A percentile compares a stretch with the other conserved stretches of the same genome.
phyloP scores from a whole-genome alignment of 2,888 invertebrate genomes.

The Xestia rhomboidea region DNA sequence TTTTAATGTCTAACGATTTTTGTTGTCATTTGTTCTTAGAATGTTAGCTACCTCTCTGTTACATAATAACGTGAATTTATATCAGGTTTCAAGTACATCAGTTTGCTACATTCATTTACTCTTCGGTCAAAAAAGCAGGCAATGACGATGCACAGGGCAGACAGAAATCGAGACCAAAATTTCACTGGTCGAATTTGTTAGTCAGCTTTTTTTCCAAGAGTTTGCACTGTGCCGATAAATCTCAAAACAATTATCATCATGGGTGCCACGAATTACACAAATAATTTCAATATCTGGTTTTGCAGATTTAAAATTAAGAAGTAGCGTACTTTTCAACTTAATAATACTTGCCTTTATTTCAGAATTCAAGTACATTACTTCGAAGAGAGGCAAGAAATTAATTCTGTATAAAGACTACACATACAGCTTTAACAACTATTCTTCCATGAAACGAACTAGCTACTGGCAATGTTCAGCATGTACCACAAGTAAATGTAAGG shows the following conservation, averaged over 20 bases:
- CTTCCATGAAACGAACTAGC: conserved; percentile 9
- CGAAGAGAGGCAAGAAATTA: conserved; percentile 24
- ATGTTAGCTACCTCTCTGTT: not conserved
- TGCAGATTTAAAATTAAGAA: not conserved
- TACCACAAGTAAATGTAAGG: conserved; percentile 22
- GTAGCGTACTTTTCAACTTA: not conserved
- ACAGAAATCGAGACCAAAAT: not conserved
- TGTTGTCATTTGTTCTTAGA: not conserved
- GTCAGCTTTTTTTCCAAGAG: too few species aligned
- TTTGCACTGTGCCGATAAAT: too few species aligned
- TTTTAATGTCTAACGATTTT: not conserved
- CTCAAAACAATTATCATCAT: too few species aligned
- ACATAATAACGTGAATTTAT: not conserved
- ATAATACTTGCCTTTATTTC: conserved; percentile 14
- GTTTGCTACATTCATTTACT: not conserved
- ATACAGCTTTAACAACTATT: conserved; percentile 37
- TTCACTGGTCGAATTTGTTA: not conserved
- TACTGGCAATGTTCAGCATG: conserved; percentile 26
- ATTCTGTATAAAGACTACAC: conserved; percentile 32
- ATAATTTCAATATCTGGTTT: not conserved
- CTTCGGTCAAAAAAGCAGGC: too few species aligned
- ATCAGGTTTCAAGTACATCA: not conserved
- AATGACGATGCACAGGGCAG: not conserved
- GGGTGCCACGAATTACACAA: too few species aligned
- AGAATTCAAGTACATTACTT: conserved; percentile 28